These are phyloP conservation scores for Chelon labrosus DNA, from an alignment of 2,797 vertebrate genomes.

Conservation along the genomic window DNA sequence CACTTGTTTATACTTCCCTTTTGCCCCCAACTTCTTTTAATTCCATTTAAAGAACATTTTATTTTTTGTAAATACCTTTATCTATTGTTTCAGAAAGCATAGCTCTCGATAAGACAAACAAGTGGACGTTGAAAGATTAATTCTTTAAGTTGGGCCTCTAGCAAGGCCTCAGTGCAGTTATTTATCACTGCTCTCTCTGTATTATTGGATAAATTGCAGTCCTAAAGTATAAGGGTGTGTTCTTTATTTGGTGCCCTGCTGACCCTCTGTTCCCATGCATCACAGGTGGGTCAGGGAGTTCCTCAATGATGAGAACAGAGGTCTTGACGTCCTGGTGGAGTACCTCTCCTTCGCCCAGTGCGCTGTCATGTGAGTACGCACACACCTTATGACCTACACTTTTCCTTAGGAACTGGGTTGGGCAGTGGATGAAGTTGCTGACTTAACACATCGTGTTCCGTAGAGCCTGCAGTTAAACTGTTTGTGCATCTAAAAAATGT, in stretches of 20 bases:
- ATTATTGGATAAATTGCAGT: background rate
- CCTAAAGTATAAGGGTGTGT: slow-evolving; percentile 53
- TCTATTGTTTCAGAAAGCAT: background rate
- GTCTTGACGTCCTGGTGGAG: slow-evolving; percentile 95
- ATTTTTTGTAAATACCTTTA: background rate
- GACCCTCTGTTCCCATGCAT: slow-evolving; percentile 49
- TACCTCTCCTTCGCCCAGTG: slow-evolving; percentile 97
- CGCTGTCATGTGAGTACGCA: slow-evolving; percentile 93
- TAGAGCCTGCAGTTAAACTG: slow-evolving; percentile 47
- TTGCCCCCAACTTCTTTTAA: background rate
- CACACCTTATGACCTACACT: slow-evolving; percentile 27
- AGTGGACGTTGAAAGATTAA: background rate
- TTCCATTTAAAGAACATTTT: background rate
- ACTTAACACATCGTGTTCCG: slow-evolving; percentile 42
- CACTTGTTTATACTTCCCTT: background rate
- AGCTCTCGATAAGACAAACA: background rate
- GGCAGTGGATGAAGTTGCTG: slow-evolving; percentile 54
- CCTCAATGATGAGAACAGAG: slow-evolving; percentile 96
- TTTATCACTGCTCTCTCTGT: background rate
- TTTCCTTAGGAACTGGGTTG: slow-evolving; percentile 57
- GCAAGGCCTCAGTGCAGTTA: background rate
- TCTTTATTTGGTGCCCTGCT: slow-evolving; percentile 43
- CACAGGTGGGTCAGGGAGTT: slow-evolving; percentile 98
- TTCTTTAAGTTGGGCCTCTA: background rate
- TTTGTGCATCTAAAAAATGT: slow-evolving; percentile 57